phyloP scores from a whole-genome alignment of 2,797 vertebrate species.

The Peromyscus melanophrys region DNA sequence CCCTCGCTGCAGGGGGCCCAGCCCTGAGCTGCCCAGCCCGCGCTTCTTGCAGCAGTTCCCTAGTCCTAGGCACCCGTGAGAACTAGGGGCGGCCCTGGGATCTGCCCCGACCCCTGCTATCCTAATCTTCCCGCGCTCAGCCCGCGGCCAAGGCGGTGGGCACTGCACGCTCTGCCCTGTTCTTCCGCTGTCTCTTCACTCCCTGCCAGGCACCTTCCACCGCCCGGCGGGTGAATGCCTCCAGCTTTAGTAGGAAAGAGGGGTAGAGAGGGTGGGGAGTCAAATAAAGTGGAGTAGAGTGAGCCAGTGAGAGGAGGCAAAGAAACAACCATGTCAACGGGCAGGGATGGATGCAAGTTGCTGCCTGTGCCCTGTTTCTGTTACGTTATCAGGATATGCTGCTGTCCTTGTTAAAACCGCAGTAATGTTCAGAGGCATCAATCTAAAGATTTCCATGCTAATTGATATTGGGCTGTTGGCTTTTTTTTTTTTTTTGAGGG shows the following conservation, averaged over 20 bases:
- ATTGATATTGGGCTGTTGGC: slow-evolving; percentile 32
- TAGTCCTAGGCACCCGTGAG: background rate
- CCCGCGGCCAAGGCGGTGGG: background rate
- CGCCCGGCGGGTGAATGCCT: slow-evolving; percentile 19
- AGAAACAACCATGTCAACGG: slow-evolving; percentile 78
- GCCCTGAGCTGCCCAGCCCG: background rate
- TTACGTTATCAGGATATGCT: slow-evolving; percentile 71
- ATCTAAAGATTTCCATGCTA: slow-evolving; percentile 65
- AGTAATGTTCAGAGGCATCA: slow-evolving; percentile 58
- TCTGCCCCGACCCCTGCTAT: background rate
- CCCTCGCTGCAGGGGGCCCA: background rate
- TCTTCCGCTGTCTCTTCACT: slow-evolving; percentile 51
- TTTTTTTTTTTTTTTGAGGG: background rate
- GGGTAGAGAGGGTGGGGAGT: background rate
- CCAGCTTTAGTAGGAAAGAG: background rate
- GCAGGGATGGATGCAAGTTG: slow-evolving; percentile 75
- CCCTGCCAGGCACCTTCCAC: slow-evolving; percentile 5
- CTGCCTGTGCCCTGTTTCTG: slow-evolving; percentile 75
- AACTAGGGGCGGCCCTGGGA: background rate
- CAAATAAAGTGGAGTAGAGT: slow-evolving; percentile 41
- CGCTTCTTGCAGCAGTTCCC: background rate
- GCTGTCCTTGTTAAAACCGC: slow-evolving; percentile 57
- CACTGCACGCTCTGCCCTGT: background rate
- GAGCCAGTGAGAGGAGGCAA: slow-evolving; percentile 37
- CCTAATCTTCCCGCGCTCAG: background rate